A percentile compares a stretch with the other conserved stretches of the same genome.
These are phyloP conservation scores for Peromyscus polionotus DNA, from an alignment of 2,113 vertebrate species.

Conservation along the genomic window DNA sequence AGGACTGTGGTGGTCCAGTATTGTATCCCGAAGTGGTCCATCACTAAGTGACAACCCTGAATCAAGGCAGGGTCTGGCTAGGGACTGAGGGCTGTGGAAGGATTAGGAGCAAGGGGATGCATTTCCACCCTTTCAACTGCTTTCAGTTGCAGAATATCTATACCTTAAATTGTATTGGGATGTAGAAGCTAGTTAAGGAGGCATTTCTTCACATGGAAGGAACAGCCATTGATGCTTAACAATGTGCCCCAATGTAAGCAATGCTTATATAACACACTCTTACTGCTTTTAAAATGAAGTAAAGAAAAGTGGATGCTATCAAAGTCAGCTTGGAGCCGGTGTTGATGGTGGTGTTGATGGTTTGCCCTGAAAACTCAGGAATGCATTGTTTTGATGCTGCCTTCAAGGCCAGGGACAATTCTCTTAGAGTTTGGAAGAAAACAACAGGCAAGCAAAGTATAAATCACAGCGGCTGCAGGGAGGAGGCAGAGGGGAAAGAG, in stretches of 20 bases:
- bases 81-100: not conserved
- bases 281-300: not conserved
- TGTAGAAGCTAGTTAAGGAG: conserved; percentile 14
- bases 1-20: not conserved
- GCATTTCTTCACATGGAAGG: not conserved
- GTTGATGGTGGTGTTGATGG: not conserved
- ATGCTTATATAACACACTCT: not conserved
- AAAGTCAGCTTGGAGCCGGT: not conserved
- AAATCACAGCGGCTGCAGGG: not conserved
- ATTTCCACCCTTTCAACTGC: not conserved
- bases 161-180: not conserved
- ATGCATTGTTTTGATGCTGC: not conserved
- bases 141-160: not conserved
- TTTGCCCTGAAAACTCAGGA: not conserved
- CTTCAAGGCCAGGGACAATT: not conserved
- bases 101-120: not conserved
- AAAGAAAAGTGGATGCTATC: not conserved
- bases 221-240: not conserved
- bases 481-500: too few relatives aligned
- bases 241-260: not conserved
- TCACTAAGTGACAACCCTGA: not conserved
- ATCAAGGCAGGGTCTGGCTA: not conserved
- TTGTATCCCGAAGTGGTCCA: not conserved
- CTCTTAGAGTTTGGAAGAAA: not conserved
- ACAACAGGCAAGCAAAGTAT: not conserved